phyloP scores from a whole-genome alignment of 2,797 vertebrate genomes.

The Columba guinea region DNA sequence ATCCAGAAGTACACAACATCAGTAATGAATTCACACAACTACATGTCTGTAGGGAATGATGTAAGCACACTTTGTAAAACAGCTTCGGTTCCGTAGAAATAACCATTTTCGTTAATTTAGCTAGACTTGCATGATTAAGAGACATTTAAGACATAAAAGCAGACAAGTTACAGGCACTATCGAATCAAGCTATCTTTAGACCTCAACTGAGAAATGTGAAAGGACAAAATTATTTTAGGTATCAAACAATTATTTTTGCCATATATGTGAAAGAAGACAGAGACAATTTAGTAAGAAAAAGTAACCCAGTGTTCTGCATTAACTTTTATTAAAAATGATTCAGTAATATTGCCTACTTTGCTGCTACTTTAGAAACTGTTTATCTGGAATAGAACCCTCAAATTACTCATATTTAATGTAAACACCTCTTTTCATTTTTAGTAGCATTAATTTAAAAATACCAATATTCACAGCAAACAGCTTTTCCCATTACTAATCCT shows the following conservation, averaged over 20 bases:
- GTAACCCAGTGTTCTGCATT: not conserved
- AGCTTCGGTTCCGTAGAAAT: not conserved
- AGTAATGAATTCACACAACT: constrained; percentile 69
- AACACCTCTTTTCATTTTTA: not conserved
- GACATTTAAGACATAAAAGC: not conserved
- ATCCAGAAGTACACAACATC: constrained; percentile 34
- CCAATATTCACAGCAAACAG: not conserved
- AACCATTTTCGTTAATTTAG: not conserved
- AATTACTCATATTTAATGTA: not conserved
- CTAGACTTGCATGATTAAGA: not conserved
- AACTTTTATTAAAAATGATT: not conserved
- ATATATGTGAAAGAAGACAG: not conserved
- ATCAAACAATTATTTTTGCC: not conserved
- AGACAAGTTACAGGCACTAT: not conserved
- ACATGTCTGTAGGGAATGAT: constrained; percentile 81
- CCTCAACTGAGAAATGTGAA: not conserved
- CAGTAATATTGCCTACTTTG: not conserved
- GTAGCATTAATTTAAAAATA: not conserved
- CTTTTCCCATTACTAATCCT: not conserved
- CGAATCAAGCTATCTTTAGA: not conserved
- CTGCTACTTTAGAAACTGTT: not conserved
- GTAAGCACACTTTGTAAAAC: constrained; percentile 72
- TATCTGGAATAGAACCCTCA: not conserved
- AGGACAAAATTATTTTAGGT: not conserved
- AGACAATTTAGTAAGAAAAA: not conserved